Evolutionary conservation across 2,888 invertebrate species (phyloP).

Genomic region (Julus scandinavius): DNA sequence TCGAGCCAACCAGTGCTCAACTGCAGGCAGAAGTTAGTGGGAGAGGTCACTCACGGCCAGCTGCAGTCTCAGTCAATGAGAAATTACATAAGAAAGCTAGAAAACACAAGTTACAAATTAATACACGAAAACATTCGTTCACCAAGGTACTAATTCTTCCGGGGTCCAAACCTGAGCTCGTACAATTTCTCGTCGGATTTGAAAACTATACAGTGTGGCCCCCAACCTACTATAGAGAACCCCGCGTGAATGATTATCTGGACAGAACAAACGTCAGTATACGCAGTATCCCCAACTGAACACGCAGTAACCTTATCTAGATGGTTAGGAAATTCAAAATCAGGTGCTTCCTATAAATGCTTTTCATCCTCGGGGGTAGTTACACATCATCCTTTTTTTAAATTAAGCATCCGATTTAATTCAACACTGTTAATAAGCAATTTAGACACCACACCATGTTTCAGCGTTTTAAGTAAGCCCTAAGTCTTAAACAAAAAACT

Average conservation of each 20-base stretch:
- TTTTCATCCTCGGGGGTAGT: neutral
- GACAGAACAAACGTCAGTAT: constrained; percentile 42
- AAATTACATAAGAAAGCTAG: constrained; percentile 30
- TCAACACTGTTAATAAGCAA: too few relatives aligned
- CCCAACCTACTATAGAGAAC: neutral
- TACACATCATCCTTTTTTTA: neutral
- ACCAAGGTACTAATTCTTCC: constrained; percentile 20
- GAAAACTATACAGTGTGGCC: neutral
- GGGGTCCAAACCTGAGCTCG: constrained; percentile 30
- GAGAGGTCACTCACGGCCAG: neutral
- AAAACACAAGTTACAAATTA: constrained; percentile 38
- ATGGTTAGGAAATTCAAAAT: constrained; percentile 23
- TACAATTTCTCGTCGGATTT: neutral
- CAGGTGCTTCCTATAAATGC: neutral
- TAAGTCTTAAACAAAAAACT: too few relatives aligned
- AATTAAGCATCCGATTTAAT: too few relatives aligned
- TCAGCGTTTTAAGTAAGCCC: too few relatives aligned
- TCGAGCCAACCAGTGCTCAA: constrained; percentile 17
- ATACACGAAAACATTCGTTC: constrained; percentile 19
- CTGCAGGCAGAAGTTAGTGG: neutral
- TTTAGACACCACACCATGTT: too few relatives aligned
- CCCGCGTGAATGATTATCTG: constrained; percentile 27
- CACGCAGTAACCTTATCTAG: constrained; percentile 30
- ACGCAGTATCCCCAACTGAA: constrained; percentile 34
- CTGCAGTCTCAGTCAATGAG: neutral